These are phyloP conservation scores for Acipenser ruthenus DNA, from an alignment of 2,797 vertebrate species.

Conservation along the genomic window DNA sequence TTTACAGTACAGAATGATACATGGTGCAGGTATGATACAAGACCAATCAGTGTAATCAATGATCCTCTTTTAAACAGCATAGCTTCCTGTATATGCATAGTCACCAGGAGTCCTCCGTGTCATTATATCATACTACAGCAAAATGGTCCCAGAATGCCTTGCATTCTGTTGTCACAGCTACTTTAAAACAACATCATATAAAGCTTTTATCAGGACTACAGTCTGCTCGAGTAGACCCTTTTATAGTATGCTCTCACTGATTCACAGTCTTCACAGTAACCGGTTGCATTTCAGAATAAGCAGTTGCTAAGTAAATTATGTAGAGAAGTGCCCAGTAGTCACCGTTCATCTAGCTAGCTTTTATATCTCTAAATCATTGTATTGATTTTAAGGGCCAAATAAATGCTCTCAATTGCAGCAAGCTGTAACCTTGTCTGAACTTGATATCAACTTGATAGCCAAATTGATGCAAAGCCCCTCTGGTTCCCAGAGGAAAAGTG, in stretches of 20 bases:
- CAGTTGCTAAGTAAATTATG: conserved; percentile 52
- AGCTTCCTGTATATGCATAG: too few species aligned
- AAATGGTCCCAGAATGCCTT: conserved; percentile 27
- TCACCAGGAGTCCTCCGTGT: background rate
- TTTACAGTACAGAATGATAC: too few species aligned
- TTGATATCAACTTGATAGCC: conserved; percentile 38
- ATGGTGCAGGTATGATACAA: too few species aligned
- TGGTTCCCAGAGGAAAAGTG: conserved; percentile 24
- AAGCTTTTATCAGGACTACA: background rate
- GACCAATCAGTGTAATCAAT: too few species aligned
- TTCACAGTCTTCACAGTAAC: conserved; percentile 19
- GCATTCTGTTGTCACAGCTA: conserved; percentile 37
- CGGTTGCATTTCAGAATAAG: conserved; percentile 46
- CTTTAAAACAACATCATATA: conserved; percentile 19
- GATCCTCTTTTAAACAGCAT: too few species aligned
- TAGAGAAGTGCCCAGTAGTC: conserved; percentile 29
- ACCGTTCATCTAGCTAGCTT: conserved; percentile 34
- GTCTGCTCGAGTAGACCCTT: background rate
- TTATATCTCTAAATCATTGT: conserved; percentile 48
- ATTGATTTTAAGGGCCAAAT: conserved; percentile 53
- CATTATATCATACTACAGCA: conserved; percentile 31
- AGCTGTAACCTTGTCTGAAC: conserved; percentile 37
- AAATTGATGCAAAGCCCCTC: conserved; percentile 28
- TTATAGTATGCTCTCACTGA: conserved; percentile 7
- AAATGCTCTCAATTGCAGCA: conserved; percentile 36